Base-by-base conservation (phyloP, 2,113 vertebrate species). In the Petroica traversi region DNA sequence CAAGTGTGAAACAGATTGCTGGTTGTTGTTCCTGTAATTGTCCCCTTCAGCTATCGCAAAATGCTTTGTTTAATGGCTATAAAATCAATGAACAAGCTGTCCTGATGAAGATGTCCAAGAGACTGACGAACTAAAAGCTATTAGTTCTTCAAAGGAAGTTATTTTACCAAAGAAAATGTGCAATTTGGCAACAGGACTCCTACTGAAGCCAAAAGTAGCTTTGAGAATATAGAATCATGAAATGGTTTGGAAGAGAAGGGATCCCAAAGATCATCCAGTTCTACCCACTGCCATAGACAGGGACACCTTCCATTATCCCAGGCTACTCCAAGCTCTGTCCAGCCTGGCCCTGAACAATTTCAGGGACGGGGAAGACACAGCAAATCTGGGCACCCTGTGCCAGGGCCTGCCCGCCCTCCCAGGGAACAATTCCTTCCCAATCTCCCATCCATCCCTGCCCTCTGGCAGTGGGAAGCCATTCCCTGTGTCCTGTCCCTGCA, bases 1-100 rank as follows among this genome's bases (percentile, higher is more conserved):
- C 86, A 95, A 96, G 91, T 85, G 88, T 85, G 94, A 97, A 95
- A 94, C 96, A 97, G 95, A 96, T 96, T 97, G 97, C 73, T 82
- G 92, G 95, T 92, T 90, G 96, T 75, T 76, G 87, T 94, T 79
- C 87, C 90, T 45, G 84, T 95, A 96, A 96, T 96, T 97, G 95
- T 96, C 95, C 96, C 96, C 95, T 96, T 95, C 92, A 95, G 97
- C 96, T 83, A 96, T 89, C 55, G 59, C 93, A 92, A 89, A 97
- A 80, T 17, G 82, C 89, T 95, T 90, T 95, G 95, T 96, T 92
- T 88, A 95, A 96, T 92, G 92, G 96, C 95, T 95, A 76, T 76
- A 80, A 93, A 95, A 95, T 78, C 90, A 68, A 75, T 81, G 88
- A 94, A 94, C 96, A 97, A 97, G 95, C 96, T 97, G 96, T 96